Evolutionary conservation across 2,888 invertebrate species (phyloP), one percentile per base, ranked within the genome.

Genomic region (Masnerella sp.): DNA sequence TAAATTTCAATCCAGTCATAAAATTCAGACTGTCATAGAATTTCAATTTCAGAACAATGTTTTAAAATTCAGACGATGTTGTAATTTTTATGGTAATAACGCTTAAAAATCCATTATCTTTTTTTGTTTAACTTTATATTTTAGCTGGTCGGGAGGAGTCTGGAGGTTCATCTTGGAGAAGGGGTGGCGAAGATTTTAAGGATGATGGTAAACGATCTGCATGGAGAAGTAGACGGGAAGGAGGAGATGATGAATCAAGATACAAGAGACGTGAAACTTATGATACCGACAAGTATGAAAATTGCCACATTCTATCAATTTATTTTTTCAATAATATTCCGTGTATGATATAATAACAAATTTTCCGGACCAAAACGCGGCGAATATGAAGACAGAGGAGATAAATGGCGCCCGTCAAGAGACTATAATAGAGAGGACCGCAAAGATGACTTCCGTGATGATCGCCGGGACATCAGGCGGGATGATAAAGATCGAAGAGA

Each of bases 231-330:
- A 11, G 20, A 32, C 14, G 20, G 3, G 74, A 79, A 34, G 11
- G 20, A 32, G 14, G 20, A 8, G 74, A 79, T 30, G 84, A 80
- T 28, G 78, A 73, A 17, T 49, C 47, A 2, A 32, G 83, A 83
- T 79, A 83, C 82, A 36, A 22, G 3, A 58, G 80, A 82, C 3
- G 87, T 5, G 22, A 22, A 5, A 7, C 22, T 4, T 22, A 5
- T 22, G 22, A 22, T 5, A 22, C 22, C 22, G 5, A n/a, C n/a
- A 25, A 25, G 8, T 25, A n/a, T n/a, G n/a, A n/a, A n/a, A n/a
- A n/a, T n/a, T n/a, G n/a, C n/a, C n/a, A n/a, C n/a, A n/a, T n/a
- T n/a, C n/a, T n/a, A n/a, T n/a, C n/a, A n/a, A n/a, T n/a, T n/a
- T n/a, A n/a, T n/a, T n/a, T n/a, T n/a, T n/a, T n/a, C n/a, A n/a